Conservation (phyloP, 1,140 invertebrate species). For the Artemia franciscana region DNA sequence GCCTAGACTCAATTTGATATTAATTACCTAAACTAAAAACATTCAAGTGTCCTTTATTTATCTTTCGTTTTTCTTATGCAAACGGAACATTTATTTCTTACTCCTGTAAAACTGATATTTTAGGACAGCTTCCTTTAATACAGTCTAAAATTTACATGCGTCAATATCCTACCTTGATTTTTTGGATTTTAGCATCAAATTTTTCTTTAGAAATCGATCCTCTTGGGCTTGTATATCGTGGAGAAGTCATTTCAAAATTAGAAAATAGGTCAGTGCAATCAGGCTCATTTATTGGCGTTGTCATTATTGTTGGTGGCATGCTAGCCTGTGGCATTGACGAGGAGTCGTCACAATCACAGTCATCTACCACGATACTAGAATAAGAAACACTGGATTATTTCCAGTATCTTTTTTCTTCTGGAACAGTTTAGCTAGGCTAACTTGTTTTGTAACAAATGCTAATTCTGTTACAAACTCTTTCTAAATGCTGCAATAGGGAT, state of each 20-base stretch:
- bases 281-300: not conserved
- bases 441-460: no score
- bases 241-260: not conserved
- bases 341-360: not conserved
- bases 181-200: conserved; percentile 3
- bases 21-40: no score
- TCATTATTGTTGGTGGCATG: not conserved
- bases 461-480: no score
- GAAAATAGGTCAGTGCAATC: not conserved
- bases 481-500: no score
- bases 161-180: conserved; percentile 9
- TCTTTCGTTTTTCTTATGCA: no score
- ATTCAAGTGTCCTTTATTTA: no score
- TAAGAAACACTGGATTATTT: not conserved
- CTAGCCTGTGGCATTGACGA: not conserved
- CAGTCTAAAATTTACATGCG: no score
- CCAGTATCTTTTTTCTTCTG: not conserved
- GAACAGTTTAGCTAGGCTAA: not conserved
- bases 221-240: not conserved
- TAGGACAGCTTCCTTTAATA: no score
- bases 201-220: conserved; percentile 1
- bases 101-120: no score
- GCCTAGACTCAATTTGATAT: no score
- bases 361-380: not conserved
- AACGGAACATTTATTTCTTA: no score